phyloP scores from a whole-genome alignment of 2,797 vertebrate species.

The Gallirallus australis region DNA sequence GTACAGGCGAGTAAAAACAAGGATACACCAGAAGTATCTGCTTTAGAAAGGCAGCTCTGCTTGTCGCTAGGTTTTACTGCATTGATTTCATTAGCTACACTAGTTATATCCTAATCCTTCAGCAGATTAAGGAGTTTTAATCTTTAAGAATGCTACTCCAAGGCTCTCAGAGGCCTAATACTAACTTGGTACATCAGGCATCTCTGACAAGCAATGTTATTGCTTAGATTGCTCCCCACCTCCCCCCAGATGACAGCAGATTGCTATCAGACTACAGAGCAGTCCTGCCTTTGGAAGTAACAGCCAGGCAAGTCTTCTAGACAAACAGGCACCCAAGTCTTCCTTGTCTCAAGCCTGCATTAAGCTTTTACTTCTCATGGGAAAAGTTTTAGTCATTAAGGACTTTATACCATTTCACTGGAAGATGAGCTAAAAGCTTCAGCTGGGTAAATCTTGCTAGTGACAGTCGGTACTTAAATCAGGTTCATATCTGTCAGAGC shows the following conservation, averaged over 20 bases:
- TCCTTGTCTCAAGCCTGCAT: neutral
- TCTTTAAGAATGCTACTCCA: neutral
- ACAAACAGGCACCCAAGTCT: neutral
- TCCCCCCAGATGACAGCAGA: constrained; percentile 22
- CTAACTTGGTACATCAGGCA: neutral
- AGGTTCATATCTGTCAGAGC: constrained; percentile 9
- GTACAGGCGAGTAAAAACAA: constrained; percentile 60
- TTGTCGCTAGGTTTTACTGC: neutral
- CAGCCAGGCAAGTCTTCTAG: neutral
- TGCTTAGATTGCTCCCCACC: constrained; percentile 25
- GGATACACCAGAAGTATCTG: constrained; percentile 69
- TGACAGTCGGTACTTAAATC: neutral
- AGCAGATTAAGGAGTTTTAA: neutral
- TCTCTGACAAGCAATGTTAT: neutral
- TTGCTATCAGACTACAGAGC: neutral
- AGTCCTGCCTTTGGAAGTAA: neutral
- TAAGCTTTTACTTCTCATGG: neutral
- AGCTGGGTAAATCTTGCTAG: neutral
- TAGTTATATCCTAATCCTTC: neutral
- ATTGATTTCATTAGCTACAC: neutral
- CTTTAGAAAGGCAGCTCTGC: constrained; percentile 66
- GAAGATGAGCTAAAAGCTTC: neutral
- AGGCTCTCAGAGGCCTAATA: neutral
- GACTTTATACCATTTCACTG: neutral
- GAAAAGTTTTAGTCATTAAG: neutral